Conservation (phyloP, 2,113 vertebrate species). For the Thalassarche chlororhynchos region DNA sequence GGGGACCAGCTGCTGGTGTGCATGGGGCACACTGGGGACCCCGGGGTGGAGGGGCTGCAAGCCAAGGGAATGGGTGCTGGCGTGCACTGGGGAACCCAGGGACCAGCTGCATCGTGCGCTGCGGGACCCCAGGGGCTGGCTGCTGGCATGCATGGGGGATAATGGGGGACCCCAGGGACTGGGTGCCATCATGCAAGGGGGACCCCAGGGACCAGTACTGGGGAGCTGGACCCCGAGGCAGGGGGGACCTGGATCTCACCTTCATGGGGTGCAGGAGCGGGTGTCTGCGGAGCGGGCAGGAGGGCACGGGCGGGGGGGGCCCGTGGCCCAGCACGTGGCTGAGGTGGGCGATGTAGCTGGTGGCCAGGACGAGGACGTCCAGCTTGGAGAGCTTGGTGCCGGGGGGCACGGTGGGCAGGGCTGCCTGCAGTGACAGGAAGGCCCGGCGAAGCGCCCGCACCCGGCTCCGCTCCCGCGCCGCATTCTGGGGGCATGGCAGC, state of each 20-base stretch:
- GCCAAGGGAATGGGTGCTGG: background rate
- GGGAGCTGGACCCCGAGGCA: no score
- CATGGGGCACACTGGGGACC: background rate
- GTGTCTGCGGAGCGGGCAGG: conserved; percentile 34
- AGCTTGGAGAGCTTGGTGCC: conserved; percentile 89
- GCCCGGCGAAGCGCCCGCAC: conserved; percentile 84
- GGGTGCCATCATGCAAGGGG: background rate
- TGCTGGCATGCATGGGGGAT: background rate
- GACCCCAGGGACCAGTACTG: background rate
- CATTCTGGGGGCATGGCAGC: conserved; percentile 78
- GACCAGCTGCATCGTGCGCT: background rate
- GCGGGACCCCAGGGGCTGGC: no score
- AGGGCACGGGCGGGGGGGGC: background rate
- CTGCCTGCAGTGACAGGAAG: conserved; percentile 85
- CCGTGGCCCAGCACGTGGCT: conserved; percentile 79
- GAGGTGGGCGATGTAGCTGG: conserved; percentile 88
- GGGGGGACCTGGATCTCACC: conserved; percentile 48
- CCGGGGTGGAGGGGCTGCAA: background rate
- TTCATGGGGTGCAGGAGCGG: conserved; percentile 85
- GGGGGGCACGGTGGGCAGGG: conserved; percentile 82
- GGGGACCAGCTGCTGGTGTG: background rate
- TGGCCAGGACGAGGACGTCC: conserved; percentile 86
- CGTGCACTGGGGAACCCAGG: background rate
- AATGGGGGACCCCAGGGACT: no score
- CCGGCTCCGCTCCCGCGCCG: conserved; percentile 79